Evolutionary conservation across 2,113 vertebrate species (phyloP).

Genomic region (Chloropsis cyanopogon): DNA sequence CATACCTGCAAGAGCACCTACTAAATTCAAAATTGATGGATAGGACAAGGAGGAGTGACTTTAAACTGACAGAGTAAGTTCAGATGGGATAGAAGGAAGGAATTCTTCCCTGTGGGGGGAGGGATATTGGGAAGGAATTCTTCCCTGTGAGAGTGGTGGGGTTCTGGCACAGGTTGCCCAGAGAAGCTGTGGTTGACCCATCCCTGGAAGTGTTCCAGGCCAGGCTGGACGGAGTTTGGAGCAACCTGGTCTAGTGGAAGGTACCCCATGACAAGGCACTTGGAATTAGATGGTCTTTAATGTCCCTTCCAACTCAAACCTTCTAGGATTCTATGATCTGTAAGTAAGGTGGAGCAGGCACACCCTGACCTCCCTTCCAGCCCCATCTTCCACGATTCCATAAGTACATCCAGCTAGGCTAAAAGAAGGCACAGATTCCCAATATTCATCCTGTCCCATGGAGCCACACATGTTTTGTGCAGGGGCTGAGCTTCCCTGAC

Average conservation of each 20-base stretch:
- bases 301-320: not conserved
- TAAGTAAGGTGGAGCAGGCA: not conserved
- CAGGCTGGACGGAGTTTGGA: accelerated
- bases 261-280: not conserved
- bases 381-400: not conserved
- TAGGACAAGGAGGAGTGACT: not conserved
- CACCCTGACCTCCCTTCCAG: not conserved
- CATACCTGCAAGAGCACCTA: not conserved
- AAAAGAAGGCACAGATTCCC: not conserved
- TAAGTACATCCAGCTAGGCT: not conserved
- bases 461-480: not conserved
- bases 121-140: not conserved
- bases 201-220: not conserved
- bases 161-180: not conserved
- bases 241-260: not conserved
- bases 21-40: not conserved
- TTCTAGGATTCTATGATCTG: not conserved
- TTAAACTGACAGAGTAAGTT: not conserved
- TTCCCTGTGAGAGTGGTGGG: not conserved
- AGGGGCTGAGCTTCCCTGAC: not conserved
- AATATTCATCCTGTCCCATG: not conserved
- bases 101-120: not conserved
- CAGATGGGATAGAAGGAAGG: not conserved
- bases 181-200: not conserved
- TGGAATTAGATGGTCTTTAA: not conserved